A percentile compares a stretch with the other conserved stretches of the same genome.
Evolutionary conservation across 2,888 invertebrate genomes (phyloP).

Genomic region (Acronicta psi): DNA sequence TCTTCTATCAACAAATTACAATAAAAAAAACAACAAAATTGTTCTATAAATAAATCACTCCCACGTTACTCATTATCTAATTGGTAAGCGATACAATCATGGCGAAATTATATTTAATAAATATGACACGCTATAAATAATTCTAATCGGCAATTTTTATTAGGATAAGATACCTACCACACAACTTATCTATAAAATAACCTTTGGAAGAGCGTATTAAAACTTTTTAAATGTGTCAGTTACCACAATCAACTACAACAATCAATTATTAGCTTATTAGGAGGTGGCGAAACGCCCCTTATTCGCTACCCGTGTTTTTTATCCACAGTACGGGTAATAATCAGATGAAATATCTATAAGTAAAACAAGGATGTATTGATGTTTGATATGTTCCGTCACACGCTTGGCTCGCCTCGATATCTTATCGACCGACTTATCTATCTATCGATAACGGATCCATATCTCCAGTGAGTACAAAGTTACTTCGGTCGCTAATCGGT

Average conservation of each 20-base stretch:
- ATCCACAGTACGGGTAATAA: neutral
- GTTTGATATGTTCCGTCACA: conserved; percentile 43
- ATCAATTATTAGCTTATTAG: too few relatives aligned
- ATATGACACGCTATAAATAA: conserved; percentile 5
- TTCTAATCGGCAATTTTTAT: conserved; percentile 2
- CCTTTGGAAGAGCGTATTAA: too few relatives aligned
- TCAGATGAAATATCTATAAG: conserved; percentile 1
- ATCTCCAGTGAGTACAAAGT: conserved; percentile 55
- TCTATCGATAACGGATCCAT: conserved; percentile 31
- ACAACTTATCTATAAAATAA: neutral
- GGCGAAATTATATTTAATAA: neutral
- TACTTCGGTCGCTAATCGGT: conserved; percentile 63
- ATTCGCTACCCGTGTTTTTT: neutral
- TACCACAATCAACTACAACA: too few relatives aligned
- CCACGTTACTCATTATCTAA: conserved; percentile 13
- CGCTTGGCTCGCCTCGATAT: conserved; percentile 15
- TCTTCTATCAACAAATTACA: neutral
- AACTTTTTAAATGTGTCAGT: too few relatives aligned
- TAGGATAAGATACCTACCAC: neutral
- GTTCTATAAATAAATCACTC: neutral
- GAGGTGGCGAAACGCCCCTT: too few relatives aligned
- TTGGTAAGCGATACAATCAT: conserved; percentile 24
- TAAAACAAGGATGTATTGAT: conserved; percentile 33
- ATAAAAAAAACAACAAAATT: neutral
- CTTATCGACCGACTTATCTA: conserved; percentile 40